phyloP scores from a whole-genome alignment of 1,140 invertebrate genomes.

The Adoxophyes honmai region DNA sequence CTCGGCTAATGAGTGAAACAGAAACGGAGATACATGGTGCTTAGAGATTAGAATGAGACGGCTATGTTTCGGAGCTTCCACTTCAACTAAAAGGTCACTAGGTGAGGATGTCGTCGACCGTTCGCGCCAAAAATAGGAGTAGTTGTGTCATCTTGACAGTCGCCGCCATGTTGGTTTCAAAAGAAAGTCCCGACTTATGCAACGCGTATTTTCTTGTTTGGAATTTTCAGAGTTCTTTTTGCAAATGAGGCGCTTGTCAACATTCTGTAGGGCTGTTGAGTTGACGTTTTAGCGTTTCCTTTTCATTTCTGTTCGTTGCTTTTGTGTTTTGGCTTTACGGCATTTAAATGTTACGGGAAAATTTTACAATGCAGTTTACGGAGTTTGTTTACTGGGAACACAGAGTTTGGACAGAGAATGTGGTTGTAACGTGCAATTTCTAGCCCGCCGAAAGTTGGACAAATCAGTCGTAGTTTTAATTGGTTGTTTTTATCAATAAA shows the following conservation, averaged over 20 bases:
- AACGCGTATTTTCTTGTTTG: constrained; percentile 1
- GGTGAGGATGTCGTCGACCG: constrained; percentile 22
- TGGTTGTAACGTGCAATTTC: too few relatives aligned
- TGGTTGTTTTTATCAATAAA: too few relatives aligned
- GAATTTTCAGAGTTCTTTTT: constrained; percentile 7
- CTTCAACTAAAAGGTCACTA: constrained; percentile 19
- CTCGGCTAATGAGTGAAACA: constrained; percentile 19
- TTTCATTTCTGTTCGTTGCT: background rate
- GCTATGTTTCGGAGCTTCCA: background rate
- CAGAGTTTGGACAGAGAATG: too few relatives aligned
- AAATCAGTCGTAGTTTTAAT: too few relatives aligned
- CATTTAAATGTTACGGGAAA: background rate
- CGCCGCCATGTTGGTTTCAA: constrained; percentile 20
- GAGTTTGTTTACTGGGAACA: too few relatives aligned
- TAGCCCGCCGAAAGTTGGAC: too few relatives aligned
- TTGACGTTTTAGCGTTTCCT: background rate
- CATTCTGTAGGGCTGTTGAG: background rate
- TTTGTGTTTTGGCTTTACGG: background rate
- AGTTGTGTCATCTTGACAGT: constrained; percentile 18
- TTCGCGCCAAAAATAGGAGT: constrained; percentile 16
- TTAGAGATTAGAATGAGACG: constrained; percentile 11
- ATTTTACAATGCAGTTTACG: too few relatives aligned
- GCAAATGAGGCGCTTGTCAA: constrained; percentile 11
- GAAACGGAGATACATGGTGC: background rate
- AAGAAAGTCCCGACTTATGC: constrained; percentile 9